phyloP scores from a whole-genome alignment of 2,888 invertebrate genomes.

The Drosophila paramelanica region DNA sequence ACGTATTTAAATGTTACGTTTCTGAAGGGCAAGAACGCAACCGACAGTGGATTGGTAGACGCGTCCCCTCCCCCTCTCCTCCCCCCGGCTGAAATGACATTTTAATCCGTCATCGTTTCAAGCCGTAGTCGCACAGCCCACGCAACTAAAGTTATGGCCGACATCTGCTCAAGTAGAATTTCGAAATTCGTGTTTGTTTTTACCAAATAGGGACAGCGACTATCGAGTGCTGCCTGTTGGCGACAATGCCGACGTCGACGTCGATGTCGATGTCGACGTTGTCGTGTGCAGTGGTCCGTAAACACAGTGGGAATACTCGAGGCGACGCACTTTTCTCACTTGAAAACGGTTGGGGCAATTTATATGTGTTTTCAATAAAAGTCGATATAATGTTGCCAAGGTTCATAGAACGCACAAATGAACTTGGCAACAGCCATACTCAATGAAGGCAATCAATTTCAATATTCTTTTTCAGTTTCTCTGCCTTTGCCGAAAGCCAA shows the following conservation, averaged over 20 bases:
- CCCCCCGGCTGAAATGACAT: slow-evolving; percentile 45
- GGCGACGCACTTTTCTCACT: slow-evolving; percentile 38
- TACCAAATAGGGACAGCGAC: slow-evolving; percentile 57
- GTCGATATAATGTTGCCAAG: slow-evolving; percentile 74
- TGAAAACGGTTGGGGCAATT: slow-evolving; percentile 64
- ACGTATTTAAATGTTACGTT: slow-evolving; percentile 78
- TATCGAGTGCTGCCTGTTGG: slow-evolving; percentile 11
- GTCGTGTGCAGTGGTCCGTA: slow-evolving; percentile 64
- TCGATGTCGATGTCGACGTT: not conserved
- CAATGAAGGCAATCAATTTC: slow-evolving; percentile 79
- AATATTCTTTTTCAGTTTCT: slow-evolving; percentile 63
- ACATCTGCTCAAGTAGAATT: slow-evolving; percentile 73
- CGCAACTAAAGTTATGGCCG: slow-evolving; percentile 73
- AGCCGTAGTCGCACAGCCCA: slow-evolving; percentile 56
- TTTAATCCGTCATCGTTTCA: slow-evolving; percentile 76
- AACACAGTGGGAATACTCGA: slow-evolving; percentile 55
- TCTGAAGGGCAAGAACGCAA: slow-evolving; percentile 19
- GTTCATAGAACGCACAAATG: slow-evolving; percentile 75
- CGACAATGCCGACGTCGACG: not conserved
- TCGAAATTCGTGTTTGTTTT: slow-evolving; percentile 72
- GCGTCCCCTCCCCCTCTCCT: not conserved
- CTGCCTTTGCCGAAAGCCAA: slow-evolving; percentile 67
- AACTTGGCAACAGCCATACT: slow-evolving; percentile 59
- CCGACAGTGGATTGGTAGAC: slow-evolving; percentile 9
- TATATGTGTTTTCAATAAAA: slow-evolving; percentile 75